Conservation (phyloP, 2,888 invertebrate species). For the Drosophila anomalata region DNA sequence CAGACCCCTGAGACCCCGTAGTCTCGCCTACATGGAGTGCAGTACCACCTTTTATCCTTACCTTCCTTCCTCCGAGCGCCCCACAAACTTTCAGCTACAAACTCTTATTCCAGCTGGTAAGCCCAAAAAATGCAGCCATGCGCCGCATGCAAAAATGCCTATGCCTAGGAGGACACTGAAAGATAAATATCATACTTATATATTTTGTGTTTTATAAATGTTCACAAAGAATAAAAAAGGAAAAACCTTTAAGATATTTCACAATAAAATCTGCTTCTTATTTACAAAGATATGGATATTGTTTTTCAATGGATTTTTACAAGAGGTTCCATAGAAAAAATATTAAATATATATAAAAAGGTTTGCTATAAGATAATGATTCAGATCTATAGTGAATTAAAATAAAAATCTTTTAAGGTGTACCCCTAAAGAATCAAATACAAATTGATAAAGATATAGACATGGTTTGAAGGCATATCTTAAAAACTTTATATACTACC, state of each 20-base stretch:
- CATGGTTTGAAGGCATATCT: background rate
- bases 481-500: too few species aligned
- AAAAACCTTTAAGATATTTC: too few species aligned
- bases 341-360: too few species aligned
- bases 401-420: background rate
- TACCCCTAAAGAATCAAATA: background rate
- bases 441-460: background rate
- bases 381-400: too few species aligned
- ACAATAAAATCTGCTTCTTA: too few species aligned
- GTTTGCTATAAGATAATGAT: too few species aligned
- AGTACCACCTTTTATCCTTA: conserved; percentile 7
- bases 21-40: conserved; percentile 31
- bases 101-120: conserved; percentile 48
- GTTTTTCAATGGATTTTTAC: too few species aligned
- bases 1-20: conserved; percentile 3
- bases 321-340: too few species aligned
- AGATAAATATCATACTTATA: background rate
- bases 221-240: too few species aligned
- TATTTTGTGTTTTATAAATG: too few species aligned
- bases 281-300: too few species aligned
- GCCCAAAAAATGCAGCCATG: conserved; percentile 78
- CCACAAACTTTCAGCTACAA: conserved; percentile 6
- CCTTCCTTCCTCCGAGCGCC: conserved; percentile 5
- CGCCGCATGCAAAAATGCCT: conserved; percentile 79
- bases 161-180: conserved; percentile 45